Evolutionary conservation across 2,113 vertebrate species (phyloP).

Genomic region (Eptatretus burgeri): DNA sequence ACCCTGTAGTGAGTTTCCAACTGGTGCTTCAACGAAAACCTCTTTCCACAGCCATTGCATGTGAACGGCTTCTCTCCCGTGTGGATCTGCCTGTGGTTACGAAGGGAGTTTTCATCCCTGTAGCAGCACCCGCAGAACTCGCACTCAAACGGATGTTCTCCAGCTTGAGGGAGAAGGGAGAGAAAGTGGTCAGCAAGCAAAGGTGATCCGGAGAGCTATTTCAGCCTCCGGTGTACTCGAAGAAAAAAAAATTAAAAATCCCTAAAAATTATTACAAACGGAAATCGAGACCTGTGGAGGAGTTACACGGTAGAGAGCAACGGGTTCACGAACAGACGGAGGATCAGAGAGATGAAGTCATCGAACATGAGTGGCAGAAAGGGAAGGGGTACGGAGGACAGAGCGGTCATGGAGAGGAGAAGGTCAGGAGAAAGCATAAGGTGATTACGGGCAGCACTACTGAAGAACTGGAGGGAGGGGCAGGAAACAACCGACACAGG

Average conservation of each 20-base stretch:
- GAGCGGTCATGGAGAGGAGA: not conserved
- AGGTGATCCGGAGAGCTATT: not conserved
- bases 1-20: conserved; percentile 39
- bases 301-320: conserved; percentile 7
- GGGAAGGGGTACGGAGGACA: conserved; percentile 9
- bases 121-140: conserved; percentile 13
- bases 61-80: conserved; percentile 23
- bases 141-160: conserved; percentile 13
- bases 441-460: too few species aligned
- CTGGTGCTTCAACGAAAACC: conserved; percentile 44
- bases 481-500: too few species aligned
- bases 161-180: conserved; percentile 10
- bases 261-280: too few species aligned
- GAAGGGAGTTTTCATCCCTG: conserved; percentile 10
- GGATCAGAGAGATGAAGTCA: conserved; percentile 2
- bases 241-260: not conserved
- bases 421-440: not conserved
- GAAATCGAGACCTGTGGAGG: conserved; percentile 11
- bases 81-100: conserved; percentile 13
- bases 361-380: conserved; percentile 4
- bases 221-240: not conserved
- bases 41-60: conserved; percentile 27
- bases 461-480: too few species aligned
- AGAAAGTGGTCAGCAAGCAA: not conserved
- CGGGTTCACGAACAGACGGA: too few species aligned